Base-by-base conservation (phyloP, 2,888 invertebrate genomes). In the Agapetus fuscipes region DNA sequence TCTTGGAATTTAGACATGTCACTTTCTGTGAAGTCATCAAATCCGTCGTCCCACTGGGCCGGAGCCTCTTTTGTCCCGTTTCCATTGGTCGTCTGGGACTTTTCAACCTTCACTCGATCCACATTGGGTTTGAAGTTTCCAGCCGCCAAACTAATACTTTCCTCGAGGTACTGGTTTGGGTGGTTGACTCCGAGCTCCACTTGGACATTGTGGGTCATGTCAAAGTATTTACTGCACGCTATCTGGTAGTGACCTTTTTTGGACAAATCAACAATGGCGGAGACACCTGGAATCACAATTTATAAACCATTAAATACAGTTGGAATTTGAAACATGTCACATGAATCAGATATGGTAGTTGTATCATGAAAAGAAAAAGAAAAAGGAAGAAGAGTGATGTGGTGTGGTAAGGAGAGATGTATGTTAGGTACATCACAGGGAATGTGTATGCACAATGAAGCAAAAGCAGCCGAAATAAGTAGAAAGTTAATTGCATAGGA, bases 161-260 rank as follows among this genome's bases (percentile, higher is more conserved):
- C 87, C 52, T 83, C 79, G 60, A 86, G 95, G 61, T 84, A 96
- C 49, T 85, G 84, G 64, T 95, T 95, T 0, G 96, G 96, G 66
- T 96, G 95, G 56, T 80, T 78, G 26, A 91, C 80, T 2, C 79
- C 78, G 27, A 76, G 66, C 26, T 78, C 79, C 10, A 76, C 54
- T n/a, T 73, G 66, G 3, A 69, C 63, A 50, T 76, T 76, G 49
- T 87, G 86, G 0, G 72, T 71, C 34, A 74, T 64, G 65, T 86
- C 83, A 62, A 89, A 94, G 59, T 86, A 90, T 56, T 83, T 81
- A 28, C 82, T 82, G 61, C 96, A 96, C 1, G 95, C 94, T 45
- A 93, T 69, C 61, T 89, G 87, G 56, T 77, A 94, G 56, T 93
- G 89, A 0, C 83, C 81, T 45, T 78, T 80, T 44, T 77, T 77